A percentile compares a stretch with the other conserved stretches of the same genome.
Evolutionary conservation across 2,888 invertebrate genomes (phyloP).

Genomic region (Trichogramma dendrolimi): DNA sequence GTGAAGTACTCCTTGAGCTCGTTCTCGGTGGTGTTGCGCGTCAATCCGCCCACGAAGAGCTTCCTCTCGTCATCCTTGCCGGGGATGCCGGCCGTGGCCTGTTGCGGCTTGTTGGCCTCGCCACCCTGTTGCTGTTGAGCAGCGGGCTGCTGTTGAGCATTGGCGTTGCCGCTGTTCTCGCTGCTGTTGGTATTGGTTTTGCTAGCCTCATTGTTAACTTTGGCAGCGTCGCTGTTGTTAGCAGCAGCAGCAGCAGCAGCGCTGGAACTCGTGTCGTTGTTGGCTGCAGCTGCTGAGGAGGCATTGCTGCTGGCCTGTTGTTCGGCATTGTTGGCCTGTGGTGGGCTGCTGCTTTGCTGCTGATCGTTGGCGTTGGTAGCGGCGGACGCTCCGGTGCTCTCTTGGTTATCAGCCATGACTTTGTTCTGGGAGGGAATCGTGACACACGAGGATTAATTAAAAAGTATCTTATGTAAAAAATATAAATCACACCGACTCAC

Average conservation of each 20-base stretch:
- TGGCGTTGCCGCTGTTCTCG: not conserved
- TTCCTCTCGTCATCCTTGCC: conserved; percentile 58
- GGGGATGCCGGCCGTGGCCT: conserved; percentile 50
- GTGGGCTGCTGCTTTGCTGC: conserved; percentile 1
- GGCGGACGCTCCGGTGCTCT: too few relatives aligned
- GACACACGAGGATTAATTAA: too few relatives aligned
- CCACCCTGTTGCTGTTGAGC: conserved; percentile 34
- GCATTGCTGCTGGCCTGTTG: not conserved
- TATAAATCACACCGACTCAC: too few relatives aligned
- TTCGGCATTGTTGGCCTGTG: not conserved
- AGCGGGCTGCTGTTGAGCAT: not conserved
- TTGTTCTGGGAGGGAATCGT: too few relatives aligned
- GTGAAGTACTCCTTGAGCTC: conserved; percentile 62
- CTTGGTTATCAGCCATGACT: too few relatives aligned
- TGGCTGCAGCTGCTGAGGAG: not conserved
- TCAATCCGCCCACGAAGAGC: conserved; percentile 64
- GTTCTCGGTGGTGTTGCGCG: conserved; percentile 60
- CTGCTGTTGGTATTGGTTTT: not conserved
- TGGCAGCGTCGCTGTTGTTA: conserved; percentile 26
- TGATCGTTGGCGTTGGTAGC: not conserved
- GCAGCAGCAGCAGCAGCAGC: conserved; percentile 14
- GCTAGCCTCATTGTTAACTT: conserved; percentile 31
- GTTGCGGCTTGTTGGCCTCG: conserved; percentile 38
- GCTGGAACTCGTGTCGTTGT: too few relatives aligned
- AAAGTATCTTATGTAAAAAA: too few relatives aligned